Evolutionary conservation across 2,113 vertebrate genomes (phyloP), one percentile per base, ranked within the genome.

Genomic region (Noturus placidus): DNA sequence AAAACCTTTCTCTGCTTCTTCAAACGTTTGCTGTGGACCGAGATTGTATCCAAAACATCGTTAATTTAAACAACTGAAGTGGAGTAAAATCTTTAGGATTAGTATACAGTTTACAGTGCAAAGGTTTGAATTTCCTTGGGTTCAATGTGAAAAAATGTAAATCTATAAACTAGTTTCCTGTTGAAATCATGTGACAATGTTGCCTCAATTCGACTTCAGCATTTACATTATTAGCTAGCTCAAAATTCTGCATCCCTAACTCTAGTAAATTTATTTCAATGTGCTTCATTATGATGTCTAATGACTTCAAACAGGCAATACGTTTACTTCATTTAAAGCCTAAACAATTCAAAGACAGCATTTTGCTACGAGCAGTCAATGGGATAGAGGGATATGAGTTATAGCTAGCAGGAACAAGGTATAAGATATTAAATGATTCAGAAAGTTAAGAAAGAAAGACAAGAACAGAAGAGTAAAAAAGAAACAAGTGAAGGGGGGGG

Each of bases 1-100:
- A 70, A 99, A 99, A 38, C 98, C 98, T 88, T 97, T 98, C 93
- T 99, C 98, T 9, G 98, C 98, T 91, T 99, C 98, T 88, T 99
- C 97, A 83, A 98, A 99, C 0, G 98, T 99, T 94, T 99, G 98
- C 98, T 99, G 88, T 65, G 0, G 81, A 61, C 25, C 10, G 5
- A 65, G 85, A 89, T 30, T 78, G 0, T 91, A 20, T 85, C n/a
- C 27, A 74, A 13, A 25, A n/a, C 25, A n/a, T 10, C 3, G 67
- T 63, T 17, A 0, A 19, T 79, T 67, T 25, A 76, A 77, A 38
- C 6, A 69, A 20, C 10, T 10, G 33, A 57, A 61, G 69, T 74
- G 84, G 42, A 33, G 27, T 79, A 79, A 54, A 56, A 79, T 79
- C n/a, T 50, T 5, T 10, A 11, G 11, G 19, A 42, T 50, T 70